These are phyloP conservation scores for Carassius auratus DNA, from an alignment of 2,113 vertebrate genomes.

Conservation along the genomic window DNA sequence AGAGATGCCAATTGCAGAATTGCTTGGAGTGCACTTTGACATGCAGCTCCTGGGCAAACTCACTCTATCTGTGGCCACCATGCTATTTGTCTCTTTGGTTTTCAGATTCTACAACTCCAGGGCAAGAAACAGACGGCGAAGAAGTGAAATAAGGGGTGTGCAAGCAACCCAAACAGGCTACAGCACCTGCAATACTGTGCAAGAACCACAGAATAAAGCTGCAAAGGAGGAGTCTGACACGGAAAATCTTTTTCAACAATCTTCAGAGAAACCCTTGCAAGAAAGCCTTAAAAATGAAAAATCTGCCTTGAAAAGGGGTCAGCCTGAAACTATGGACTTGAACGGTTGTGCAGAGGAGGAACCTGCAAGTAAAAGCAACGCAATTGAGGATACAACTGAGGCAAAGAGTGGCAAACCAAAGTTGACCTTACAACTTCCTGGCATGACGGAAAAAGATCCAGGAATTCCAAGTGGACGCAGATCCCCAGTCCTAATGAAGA, in stretches of 20 bases:
- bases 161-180: constrained; percentile 53
- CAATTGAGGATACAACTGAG: background rate
- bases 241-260: constrained; percentile 33
- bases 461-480: constrained; percentile 62
- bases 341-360: constrained; percentile 23
- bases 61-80: constrained; percentile 77
- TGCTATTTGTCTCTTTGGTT: constrained; percentile 81
- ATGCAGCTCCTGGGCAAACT: constrained; percentile 86
- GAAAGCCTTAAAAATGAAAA: constrained; percentile 25
- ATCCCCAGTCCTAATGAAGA: constrained; percentile 74
- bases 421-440: constrained; percentile 43
- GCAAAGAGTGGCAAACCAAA: constrained; percentile 51
- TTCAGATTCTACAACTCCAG: constrained; percentile 84
- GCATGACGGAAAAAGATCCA: constrained; percentile 28
- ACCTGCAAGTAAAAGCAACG: background rate
- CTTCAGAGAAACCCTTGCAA: constrained; percentile 33
- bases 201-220: constrained; percentile 39
- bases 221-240: constrained; percentile 18
- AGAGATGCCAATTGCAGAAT: constrained; percentile 74
- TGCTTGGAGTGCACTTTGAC: constrained; percentile 76
- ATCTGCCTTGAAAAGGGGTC: constrained; percentile 24
- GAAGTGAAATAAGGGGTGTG: background rate
- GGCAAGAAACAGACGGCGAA: background rate
- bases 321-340: constrained; percentile 9
- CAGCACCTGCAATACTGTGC: constrained; percentile 56